Evolutionary conservation across 2,888 invertebrate species (phyloP).

Genomic region (Eremobia ochroleuca): DNA sequence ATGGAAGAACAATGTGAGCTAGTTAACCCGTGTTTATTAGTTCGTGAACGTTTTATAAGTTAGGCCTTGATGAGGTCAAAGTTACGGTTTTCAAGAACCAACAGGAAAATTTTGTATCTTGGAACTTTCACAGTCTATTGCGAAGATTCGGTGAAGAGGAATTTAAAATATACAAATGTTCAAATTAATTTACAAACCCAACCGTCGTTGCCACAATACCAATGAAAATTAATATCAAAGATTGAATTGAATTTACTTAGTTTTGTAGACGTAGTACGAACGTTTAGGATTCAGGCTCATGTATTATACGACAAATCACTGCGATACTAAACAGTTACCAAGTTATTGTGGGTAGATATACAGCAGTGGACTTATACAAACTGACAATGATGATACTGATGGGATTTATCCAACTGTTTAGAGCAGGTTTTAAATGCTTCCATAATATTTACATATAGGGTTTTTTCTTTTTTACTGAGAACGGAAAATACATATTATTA

Average conservation of each 20-base stretch:
- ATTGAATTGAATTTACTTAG: background rate
- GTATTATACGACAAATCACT: background rate
- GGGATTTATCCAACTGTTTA: background rate
- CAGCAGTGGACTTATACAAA: background rate
- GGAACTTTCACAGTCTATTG: background rate
- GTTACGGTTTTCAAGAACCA: background rate
- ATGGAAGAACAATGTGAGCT: slow-evolving; percentile 16
- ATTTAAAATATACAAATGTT: background rate
- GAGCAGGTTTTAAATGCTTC: background rate
- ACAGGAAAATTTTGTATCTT: background rate
- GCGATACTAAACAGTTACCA: background rate
- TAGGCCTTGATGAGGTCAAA: background rate
- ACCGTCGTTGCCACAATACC: background rate
- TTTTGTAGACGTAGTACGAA: background rate
- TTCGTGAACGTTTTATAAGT: background rate
- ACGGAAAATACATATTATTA: background rate
- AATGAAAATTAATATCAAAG: background rate
- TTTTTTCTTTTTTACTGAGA: background rate
- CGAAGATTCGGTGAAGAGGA: background rate
- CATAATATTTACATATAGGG: background rate
- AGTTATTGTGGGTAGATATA: too few species aligned
- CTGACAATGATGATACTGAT: background rate
- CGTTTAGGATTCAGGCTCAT: background rate
- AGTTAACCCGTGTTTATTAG: slow-evolving; percentile 9
- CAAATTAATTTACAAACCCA: background rate